phyloP scores from a whole-genome alignment of 2,113 vertebrate species.

The Coptodon bakossiorum region DNA sequence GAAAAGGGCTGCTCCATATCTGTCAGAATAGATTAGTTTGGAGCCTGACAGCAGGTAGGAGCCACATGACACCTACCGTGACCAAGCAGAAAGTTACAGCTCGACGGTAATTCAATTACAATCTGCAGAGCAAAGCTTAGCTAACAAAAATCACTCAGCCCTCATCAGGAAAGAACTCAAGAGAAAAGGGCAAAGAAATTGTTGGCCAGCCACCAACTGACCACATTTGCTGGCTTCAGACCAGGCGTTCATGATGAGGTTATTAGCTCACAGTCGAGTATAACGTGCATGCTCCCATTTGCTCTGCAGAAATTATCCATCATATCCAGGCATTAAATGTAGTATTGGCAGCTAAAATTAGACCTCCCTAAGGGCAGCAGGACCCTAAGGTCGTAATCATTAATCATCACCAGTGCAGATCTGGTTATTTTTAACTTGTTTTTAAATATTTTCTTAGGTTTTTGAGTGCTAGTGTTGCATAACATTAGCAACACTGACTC shows the following conservation, averaged over 20 bases:
- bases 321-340: neutral
- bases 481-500: neutral
- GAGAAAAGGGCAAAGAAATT: conserved; percentile 53
- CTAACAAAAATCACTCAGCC: conserved; percentile 53
- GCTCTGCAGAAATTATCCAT: neutral
- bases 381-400: neutral
- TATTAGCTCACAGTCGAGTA: conserved; percentile 36
- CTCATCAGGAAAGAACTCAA: conserved; percentile 51
- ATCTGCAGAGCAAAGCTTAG: conserved; percentile 47
- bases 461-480: neutral
- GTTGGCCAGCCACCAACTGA: conserved; percentile 50
- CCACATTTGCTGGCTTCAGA: conserved; percentile 55
- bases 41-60: conserved; percentile 45
- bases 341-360: neutral
- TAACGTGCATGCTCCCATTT: conserved; percentile 20
- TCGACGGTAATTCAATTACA: conserved; percentile 49
- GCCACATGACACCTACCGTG: conserved; percentile 55
- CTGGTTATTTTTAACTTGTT: neutral
- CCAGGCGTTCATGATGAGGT: conserved; percentile 38
- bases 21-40: conserved; percentile 56
- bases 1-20: conserved; percentile 60
- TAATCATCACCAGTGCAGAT: neutral
- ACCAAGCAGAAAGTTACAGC: conserved; percentile 57
- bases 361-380: neutral
- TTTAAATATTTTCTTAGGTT: neutral